Percentiles rank a stretch among this genome's conserved stretches.
These are phyloP conservation scores for Anas platyrhynchos DNA, from an alignment of 2,113 vertebrate species.

Conservation along the genomic window DNA sequence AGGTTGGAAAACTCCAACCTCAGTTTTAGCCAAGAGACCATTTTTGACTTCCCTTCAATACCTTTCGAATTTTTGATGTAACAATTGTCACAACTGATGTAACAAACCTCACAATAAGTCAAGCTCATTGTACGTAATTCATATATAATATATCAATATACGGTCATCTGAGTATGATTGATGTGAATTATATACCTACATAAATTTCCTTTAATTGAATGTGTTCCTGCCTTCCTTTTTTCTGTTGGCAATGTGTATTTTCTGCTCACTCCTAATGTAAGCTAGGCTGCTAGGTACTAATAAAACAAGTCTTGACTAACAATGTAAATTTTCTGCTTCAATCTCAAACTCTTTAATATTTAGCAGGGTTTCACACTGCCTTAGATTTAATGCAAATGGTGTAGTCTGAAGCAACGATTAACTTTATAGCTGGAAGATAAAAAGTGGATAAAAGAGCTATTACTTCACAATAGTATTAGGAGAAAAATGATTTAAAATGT, in stretches of 20 bases:
- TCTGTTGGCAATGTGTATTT: background rate
- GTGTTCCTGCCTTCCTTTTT: background rate
- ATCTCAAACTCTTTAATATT: constrained; percentile 33
- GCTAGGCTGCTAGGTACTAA: background rate
- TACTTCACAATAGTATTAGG: constrained; percentile 1
- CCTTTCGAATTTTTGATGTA: background rate
- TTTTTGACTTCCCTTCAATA: background rate
- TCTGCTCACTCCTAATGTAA: background rate
- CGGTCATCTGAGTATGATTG: background rate
- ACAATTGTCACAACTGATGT: background rate
- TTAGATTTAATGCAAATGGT: constrained; percentile 40
- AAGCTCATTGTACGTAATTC: background rate
- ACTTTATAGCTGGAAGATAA: constrained; percentile 45
- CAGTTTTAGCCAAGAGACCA: background rate
- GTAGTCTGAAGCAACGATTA: background rate
- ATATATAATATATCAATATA: background rate
- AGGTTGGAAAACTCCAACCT: background rate
- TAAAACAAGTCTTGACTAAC: constrained; percentile 14
- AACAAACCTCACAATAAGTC: background rate
- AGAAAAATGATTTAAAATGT: background rate
- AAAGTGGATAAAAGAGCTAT: constrained; percentile 30
- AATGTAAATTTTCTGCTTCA: constrained; percentile 31
- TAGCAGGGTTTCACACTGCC: background rate
- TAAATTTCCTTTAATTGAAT: constrained; percentile 24
- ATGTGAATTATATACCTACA: background rate